Evolutionary conservation across 2,888 invertebrate genomes (phyloP).

Genomic region (Cordilura impudica): DNA sequence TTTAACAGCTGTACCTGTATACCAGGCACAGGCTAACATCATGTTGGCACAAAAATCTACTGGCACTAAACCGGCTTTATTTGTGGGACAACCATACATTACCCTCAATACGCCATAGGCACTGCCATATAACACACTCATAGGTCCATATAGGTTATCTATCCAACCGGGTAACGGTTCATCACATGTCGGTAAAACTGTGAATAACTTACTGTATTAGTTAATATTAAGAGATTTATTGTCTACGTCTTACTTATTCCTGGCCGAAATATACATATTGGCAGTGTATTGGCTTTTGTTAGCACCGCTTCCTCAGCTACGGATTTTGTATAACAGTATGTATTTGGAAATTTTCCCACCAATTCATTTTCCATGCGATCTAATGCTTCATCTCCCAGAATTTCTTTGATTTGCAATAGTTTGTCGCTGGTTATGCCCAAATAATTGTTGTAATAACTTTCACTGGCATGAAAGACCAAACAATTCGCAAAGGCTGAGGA

Average conservation of each 20-base stretch:
- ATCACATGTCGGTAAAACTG: conserved; percentile 78
- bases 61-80: conserved; percentile 77
- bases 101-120: conserved; percentile 81
- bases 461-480: conserved; percentile 73
- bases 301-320: conserved; percentile 83
- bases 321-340: conserved; percentile 86
- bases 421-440: conserved; percentile 73
- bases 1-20: conserved; percentile 71
- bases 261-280: conserved; percentile 84
- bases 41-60: conserved; percentile 78
- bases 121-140: conserved; percentile 77
- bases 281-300: conserved; percentile 80
- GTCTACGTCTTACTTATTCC: conserved; percentile 81
- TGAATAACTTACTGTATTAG: conserved; percentile 10
- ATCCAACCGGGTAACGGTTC: conserved; percentile 83
- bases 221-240: not conserved
- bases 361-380: conserved; percentile 71
- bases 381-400: conserved; percentile 73
- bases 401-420: conserved; percentile 71
- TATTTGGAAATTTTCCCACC: conserved; percentile 80
- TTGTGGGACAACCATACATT: conserved; percentile 70
- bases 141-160: conserved; percentile 83
- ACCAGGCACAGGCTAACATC: conserved; percentile 77
- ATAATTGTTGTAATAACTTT: conserved; percentile 75
- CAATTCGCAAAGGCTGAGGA: conserved; percentile 86